A percentile compares a stretch with the other conserved stretches of the same genome.
Conservation (phyloP, 37 sponge, comb jelly and placozoan species). For the Spongilla lacustris region DNA sequence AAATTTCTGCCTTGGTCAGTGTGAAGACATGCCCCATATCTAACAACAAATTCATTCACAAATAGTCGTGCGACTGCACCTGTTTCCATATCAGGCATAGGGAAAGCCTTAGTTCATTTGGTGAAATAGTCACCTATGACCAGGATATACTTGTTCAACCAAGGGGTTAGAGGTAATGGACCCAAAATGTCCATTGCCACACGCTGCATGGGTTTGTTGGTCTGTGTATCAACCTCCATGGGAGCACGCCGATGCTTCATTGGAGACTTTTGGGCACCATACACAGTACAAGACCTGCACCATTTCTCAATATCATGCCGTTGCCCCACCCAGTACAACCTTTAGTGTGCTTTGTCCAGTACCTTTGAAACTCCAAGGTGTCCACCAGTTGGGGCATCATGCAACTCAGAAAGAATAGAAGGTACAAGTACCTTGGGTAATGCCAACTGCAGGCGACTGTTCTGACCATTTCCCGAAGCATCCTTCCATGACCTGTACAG, state of each 20-base stretch:
- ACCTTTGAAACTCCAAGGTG: conserved; percentile 19
- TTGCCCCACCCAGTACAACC: conserved; percentile 15
- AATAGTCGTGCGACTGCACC: background rate
- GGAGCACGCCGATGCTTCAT: background rate
- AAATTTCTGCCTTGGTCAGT: conserved; percentile 10
- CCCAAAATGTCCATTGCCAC: conserved; percentile 32
- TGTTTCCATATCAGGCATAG: conserved; percentile 5
- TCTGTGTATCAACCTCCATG: background rate
- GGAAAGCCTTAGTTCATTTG: background rate
- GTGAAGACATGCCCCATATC: background rate
- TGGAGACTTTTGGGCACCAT: background rate
- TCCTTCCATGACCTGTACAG: background rate
- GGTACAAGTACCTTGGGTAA: background rate
- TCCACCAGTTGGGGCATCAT: conserved; percentile 6
- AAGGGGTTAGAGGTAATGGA: conserved; percentile 8
- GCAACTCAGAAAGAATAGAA: conserved; percentile 3
- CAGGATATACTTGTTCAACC: background rate
- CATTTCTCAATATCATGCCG: background rate
- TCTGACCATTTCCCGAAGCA: background rate
- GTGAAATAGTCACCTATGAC: conserved; percentile 19
- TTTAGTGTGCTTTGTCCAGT: background rate
- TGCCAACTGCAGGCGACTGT: conserved; percentile 3
- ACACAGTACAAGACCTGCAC: conserved; percentile 7
- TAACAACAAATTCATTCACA: background rate
- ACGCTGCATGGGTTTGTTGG: background rate